Percentiles rank a stretch among this genome's conserved stretches.
Conservation (phyloP, 92 coral and sea anemone genomes). For the Porites evermanni region DNA sequence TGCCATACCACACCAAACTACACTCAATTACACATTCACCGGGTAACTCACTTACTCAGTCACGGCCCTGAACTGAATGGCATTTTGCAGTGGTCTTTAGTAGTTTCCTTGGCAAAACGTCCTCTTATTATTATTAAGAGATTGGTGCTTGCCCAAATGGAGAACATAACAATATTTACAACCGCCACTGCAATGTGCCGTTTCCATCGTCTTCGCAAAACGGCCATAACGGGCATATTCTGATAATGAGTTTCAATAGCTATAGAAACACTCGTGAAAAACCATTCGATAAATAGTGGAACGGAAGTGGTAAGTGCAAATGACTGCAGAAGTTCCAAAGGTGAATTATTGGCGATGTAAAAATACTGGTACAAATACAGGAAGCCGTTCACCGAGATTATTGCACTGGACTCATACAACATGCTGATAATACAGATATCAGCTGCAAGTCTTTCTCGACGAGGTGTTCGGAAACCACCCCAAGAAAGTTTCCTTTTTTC, state of each 20-base stretch:
- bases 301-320: background rate
- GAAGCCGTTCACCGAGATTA: background rate
- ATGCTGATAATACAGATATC: slow-evolving; percentile 16
- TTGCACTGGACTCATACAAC: background rate
- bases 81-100: too few relatives aligned
- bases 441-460: slow-evolving; percentile 12
- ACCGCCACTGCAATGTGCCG: slow-evolving; percentile 5
- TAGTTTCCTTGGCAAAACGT: too few relatives aligned
- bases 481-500: background rate
- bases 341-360: too few relatives aligned
- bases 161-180: background rate
- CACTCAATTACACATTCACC: too few relatives aligned
- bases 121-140: too few relatives aligned
- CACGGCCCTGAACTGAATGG: too few relatives aligned
- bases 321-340: too few relatives aligned
- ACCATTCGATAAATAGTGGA: background rate
- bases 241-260: slow-evolving; percentile 20
- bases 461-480: slow-evolving; percentile 19
- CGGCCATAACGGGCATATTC: slow-evolving; percentile 6
- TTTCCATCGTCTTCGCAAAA: background rate
- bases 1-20: too few relatives aligned
- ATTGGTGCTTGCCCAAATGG: too few relatives aligned
- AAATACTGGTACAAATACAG: background rate
- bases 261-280: slow-evolving; percentile 10
- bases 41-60: too few relatives aligned